phyloP scores from a whole-genome alignment of 1,140 invertebrate species.

The Eupeodes corollae region DNA sequence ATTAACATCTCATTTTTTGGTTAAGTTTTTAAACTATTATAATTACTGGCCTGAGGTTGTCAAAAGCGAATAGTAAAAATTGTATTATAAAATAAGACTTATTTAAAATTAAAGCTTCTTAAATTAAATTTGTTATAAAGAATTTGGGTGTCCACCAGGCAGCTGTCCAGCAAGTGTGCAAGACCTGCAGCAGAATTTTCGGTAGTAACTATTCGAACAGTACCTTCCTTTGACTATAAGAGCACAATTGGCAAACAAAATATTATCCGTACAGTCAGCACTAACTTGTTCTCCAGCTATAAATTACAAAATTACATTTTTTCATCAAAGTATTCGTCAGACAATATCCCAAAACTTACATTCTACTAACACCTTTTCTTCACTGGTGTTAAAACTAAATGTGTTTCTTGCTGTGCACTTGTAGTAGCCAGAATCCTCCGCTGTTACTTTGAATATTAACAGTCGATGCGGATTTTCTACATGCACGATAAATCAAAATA shows the following conservation, averaged over 20 bases:
- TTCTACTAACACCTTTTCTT: conserved; percentile 53
- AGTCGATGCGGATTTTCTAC: conserved; percentile 48
- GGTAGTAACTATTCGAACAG: conserved; percentile 79
- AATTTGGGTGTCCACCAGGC: conserved; percentile 23
- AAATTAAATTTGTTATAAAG: conserved; percentile 11
- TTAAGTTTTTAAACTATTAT: too few species aligned
- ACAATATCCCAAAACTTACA: conserved; percentile 47
- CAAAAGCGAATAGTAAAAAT: too few species aligned
- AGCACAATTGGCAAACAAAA: conserved; percentile 78
- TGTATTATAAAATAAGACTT: too few species aligned
- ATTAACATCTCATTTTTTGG: too few species aligned
- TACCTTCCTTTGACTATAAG: conserved; percentile 72
- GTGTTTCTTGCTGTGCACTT: conserved; percentile 65
- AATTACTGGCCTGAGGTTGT: too few species aligned
- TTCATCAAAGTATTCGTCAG: too few species aligned
- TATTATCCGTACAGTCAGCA: conserved; percentile 71
- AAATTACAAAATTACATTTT: conserved; percentile 11
- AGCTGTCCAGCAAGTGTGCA: conserved; percentile 71
- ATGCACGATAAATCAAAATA: too few species aligned
- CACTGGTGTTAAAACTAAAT: conserved; percentile 48
- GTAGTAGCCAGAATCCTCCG: conserved; percentile 64
- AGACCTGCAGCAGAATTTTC: conserved; percentile 84
- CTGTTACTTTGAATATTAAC: conserved; percentile 48
- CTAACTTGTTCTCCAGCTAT: conserved; percentile 57
- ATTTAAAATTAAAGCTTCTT: too few species aligned